Percentiles rank a stretch among this genome's conserved stretches.
These are phyloP conservation scores for Porites rus DNA, from an alignment of 92 coral and sea anemone species.

Conservation along the genomic window DNA sequence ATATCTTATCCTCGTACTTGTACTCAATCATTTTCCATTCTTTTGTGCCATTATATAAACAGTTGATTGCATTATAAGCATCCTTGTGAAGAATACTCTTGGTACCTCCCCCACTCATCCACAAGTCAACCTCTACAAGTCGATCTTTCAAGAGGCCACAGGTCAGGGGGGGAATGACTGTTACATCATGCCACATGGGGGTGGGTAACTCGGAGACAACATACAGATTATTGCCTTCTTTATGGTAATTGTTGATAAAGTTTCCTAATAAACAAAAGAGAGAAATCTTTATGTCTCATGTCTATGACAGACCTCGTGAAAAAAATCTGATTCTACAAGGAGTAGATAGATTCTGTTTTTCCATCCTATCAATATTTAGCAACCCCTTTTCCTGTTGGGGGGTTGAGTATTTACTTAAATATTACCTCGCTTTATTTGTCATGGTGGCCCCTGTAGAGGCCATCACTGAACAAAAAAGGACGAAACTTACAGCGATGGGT, in stretches of 20 bases:
- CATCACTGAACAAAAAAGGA: too few relatives aligned
- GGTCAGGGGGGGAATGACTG: conserved; percentile 85
- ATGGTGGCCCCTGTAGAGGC: too few relatives aligned
- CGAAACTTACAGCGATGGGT: too few relatives aligned
- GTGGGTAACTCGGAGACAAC: conserved; percentile 93
- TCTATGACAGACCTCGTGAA: too few relatives aligned
- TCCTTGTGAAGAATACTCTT: conserved; percentile 91
- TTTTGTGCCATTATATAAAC: conserved; percentile 93
- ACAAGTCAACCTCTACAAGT: conserved; percentile 91
- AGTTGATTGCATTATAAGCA: conserved; percentile 96
- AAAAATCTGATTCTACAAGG: too few relatives aligned
- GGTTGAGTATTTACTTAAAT: too few relatives aligned
- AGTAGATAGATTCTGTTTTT: too few relatives aligned
- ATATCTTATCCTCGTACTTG: conserved; percentile 89
- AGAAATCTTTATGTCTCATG: too few relatives aligned
- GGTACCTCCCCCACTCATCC: conserved; percentile 99
- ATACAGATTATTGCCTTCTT: conserved; percentile 57
- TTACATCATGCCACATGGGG: conserved; percentile 89
- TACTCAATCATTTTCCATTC: conserved; percentile 95
- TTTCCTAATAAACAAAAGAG: conserved; percentile 50
- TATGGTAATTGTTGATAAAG: conserved; percentile 76
- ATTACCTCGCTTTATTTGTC: too few relatives aligned
- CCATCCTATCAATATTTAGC: too few relatives aligned
- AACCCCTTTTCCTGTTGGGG: too few relatives aligned
- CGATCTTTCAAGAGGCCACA: conserved; percentile 87